Percentiles rank a stretch among this genome's conserved stretches.
Conservation (phyloP, 2,113 vertebrate genomes). For the Orthonyx spaldingii region DNA sequence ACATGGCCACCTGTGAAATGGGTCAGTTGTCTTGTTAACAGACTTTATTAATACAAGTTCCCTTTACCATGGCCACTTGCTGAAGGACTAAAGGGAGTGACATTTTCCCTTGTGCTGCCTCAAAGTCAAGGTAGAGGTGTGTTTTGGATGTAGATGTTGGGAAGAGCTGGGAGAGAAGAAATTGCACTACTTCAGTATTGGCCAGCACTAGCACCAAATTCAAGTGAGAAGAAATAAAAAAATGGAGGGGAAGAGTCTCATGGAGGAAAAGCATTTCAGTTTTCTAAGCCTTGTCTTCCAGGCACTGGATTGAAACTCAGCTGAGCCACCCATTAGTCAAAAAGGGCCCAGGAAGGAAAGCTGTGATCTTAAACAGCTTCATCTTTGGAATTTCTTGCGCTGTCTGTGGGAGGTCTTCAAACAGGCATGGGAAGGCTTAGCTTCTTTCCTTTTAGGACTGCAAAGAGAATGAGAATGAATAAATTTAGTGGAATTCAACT, state of each 20-base stretch:
- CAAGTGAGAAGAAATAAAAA: not conserved
- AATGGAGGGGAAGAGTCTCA: not conserved
- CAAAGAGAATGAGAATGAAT: not conserved
- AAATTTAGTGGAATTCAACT: not conserved
- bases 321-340: not conserved
- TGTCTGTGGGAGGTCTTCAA: slow-evolving; percentile 32
- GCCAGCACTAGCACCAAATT: slow-evolving; percentile 22
- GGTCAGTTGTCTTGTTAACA: not conserved
- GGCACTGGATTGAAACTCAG: not conserved
- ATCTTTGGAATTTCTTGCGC: fast-evolving
- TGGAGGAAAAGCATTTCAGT: not conserved
- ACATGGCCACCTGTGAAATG: not conserved
- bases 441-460: slow-evolving; percentile 82
- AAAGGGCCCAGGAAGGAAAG: not conserved
- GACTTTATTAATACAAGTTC: not conserved
- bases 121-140: not conserved
- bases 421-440: slow-evolving; percentile 80
- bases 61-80: not conserved
- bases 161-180: not conserved
- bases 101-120: not conserved
- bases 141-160: not conserved
- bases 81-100: not conserved
- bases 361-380: not conserved
- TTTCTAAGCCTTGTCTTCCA: not conserved
- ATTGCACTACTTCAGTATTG: not conserved